These are phyloP conservation scores for Saxidomus purpurata DNA, from an alignment of 1,140 invertebrate genomes.

Conservation along the genomic window DNA sequence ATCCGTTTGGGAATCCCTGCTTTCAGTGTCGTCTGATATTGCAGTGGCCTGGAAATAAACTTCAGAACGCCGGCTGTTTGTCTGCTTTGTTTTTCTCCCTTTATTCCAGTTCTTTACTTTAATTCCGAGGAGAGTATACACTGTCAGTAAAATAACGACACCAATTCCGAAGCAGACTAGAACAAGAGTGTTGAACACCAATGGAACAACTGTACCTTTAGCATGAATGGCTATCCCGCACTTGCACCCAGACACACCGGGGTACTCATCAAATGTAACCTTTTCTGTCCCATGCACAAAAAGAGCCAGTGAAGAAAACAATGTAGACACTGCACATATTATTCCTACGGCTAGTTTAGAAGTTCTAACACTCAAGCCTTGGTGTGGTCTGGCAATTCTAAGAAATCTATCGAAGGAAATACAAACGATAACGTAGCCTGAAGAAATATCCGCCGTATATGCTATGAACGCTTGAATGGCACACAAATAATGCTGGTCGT, in stretches of 20 bases:
- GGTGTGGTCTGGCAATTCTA: constrained; percentile 50
- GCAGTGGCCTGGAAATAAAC: constrained; percentile 6
- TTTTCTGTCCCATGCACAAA: constrained; percentile 41
- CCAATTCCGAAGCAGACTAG: constrained; percentile 53
- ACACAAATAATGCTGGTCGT: constrained; percentile 36
- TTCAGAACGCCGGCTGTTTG: not conserved
- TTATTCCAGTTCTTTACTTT: constrained; percentile 55
- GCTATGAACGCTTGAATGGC: constrained; percentile 38
- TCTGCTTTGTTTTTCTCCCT: constrained; percentile 38
- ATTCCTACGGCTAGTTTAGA: constrained; percentile 25
- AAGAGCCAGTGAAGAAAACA: constrained; percentile 16
- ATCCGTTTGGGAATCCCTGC: constrained; percentile 32
- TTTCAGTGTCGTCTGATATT: constrained; percentile 52
- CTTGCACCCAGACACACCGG: not conserved
- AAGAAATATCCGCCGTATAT: constrained; percentile 45
- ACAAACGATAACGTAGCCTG: constrained; percentile 56
- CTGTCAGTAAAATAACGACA: constrained; percentile 28
- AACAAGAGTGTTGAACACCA: constrained; percentile 50
- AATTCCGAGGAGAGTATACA: constrained; percentile 49
- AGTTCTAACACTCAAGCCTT: constrained; percentile 49
- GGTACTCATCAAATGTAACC: constrained; percentile 11
- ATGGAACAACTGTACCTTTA: constrained; percentile 31
- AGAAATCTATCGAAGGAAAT: constrained; percentile 63
- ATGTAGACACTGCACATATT: not conserved
- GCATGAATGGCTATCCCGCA: constrained; percentile 30